Evolutionary conservation across 2,113 vertebrate species (phyloP), one percentile per base, ranked within the genome.

Genomic region (Xyliphius kryptos): DNA sequence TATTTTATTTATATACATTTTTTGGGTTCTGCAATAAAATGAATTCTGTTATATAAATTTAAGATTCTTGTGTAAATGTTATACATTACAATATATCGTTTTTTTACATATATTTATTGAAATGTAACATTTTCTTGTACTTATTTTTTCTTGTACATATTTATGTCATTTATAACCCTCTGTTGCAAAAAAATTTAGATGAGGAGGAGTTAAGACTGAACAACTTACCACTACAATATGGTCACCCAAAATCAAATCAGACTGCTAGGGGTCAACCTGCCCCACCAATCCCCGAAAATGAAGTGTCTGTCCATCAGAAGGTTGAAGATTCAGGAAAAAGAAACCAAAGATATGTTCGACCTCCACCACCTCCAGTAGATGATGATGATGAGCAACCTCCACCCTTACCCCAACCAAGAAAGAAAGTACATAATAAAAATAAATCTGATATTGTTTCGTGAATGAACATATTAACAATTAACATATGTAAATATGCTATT

Each of bases 361-460:
- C 68, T 21, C 61, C 73, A 6, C 64, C 69, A 19, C 56, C 64
- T 15, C 67, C 67, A 0, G 16, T 56, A 0, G n/a, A 4, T 0
- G 43, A 68, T 0, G 43, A 68, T 0, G 71, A 70, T 0, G 81
- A 84, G 12, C 15, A 69, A 7, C 75, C 74, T 16, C 85, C 83
- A 72, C 83, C 83, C 48, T 73, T 83, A 49, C 85, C 85, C 66
- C 78, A 81, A 38, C 83, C 85, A 20, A 79, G 85, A 52, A 85
- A 74, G 53, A 81, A 69, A 12, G 38, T 13, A 6, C 16, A 61
- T 46, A 3, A 3, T 4, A 46, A 46, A 13, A 46, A 46, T 46
- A 3, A 46, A n/a, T n/a, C 6, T 15, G 43, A 13, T 46, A 15
- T 13, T 15, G 43, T 46, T 46, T 6, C 14, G 14, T 46, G 14